Percentiles rank a stretch among this genome's conserved stretches.
Evolutionary conservation across 2,797 vertebrate species (phyloP).

Genomic region (Remorina albescens): DNA sequence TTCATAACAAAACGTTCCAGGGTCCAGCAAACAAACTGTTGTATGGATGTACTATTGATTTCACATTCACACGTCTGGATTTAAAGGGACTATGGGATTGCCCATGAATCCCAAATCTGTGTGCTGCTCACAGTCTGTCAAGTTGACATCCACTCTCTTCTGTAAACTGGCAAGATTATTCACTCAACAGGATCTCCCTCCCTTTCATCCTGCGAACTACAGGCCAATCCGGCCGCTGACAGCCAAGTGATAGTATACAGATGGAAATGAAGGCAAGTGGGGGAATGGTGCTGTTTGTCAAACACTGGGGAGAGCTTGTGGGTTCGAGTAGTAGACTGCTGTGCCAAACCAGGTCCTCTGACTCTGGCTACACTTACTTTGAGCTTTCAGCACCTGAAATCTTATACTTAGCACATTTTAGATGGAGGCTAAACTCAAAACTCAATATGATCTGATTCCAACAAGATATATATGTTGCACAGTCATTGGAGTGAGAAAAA

Average conservation of each 20-base stretch:
- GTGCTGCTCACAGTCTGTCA: slow-evolving; percentile 85
- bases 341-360: slow-evolving; percentile 55
- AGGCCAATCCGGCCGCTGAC: slow-evolving; percentile 85
- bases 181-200: slow-evolving; percentile 87
- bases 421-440: slow-evolving; percentile 19
- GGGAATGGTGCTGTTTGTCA: slow-evolving; percentile 79
- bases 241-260: slow-evolving; percentile 86
- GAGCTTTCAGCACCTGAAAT: slow-evolving; percentile 55
- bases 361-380: slow-evolving; percentile 52
- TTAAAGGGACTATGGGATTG: slow-evolving; percentile 86
- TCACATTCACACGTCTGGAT: slow-evolving; percentile 87
- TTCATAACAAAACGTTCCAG: slow-evolving; percentile 81
- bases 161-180: slow-evolving; percentile 88
- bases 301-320: slow-evolving; percentile 71
- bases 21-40: slow-evolving; percentile 86
- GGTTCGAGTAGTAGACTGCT: slow-evolving; percentile 65
- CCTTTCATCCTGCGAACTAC: slow-evolving; percentile 85
- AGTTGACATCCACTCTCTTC: slow-evolving; percentile 85
- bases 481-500: slow-evolving; percentile 10
- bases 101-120: slow-evolving; percentile 84
- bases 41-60: slow-evolving; percentile 90
- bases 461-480: slow-evolving; percentile 11
- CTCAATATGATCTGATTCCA: slow-evolving; percentile 47
- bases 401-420: slow-evolving; percentile 43
- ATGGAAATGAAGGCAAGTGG: slow-evolving; percentile 83